Percentiles rank a stretch among this genome's conserved stretches.
Conservation (phyloP, 2,888 invertebrate genomes). For the Brachyptera putata region DNA sequence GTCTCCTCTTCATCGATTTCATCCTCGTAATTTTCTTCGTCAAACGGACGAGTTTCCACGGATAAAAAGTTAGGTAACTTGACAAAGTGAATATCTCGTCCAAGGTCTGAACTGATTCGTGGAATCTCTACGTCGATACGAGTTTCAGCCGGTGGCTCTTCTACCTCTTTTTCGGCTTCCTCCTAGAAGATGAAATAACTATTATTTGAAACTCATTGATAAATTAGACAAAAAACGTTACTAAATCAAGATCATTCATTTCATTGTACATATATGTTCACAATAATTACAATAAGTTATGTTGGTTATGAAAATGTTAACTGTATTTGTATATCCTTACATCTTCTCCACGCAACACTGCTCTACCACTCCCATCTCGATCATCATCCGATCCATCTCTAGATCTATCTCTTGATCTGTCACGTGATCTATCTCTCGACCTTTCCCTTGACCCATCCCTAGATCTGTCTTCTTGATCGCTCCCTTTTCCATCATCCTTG, state of each 20-base stretch:
- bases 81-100: slow-evolving; percentile 90
- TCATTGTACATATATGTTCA: too few species aligned
- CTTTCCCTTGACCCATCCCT: slow-evolving; percentile 44
- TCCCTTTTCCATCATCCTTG: slow-evolving; percentile 42
- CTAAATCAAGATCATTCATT: too few species aligned
- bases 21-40: slow-evolving; percentile 91
- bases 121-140: slow-evolving; percentile 96
- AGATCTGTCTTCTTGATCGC: slow-evolving; percentile 38
- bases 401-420: slow-evolving; percentile 42
- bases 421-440: slow-evolving; percentile 50
- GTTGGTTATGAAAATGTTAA: too few species aligned
- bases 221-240: too few species aligned
- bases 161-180: slow-evolving; percentile 60
- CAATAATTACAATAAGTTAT: too few species aligned
- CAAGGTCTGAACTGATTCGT: slow-evolving; percentile 87
- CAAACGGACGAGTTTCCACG: slow-evolving; percentile 95
- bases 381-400: slow-evolving; percentile 46
- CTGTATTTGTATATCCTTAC: slow-evolving; percentile 36
- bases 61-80: slow-evolving; percentile 98
- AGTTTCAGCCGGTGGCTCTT: slow-evolving; percentile 83
- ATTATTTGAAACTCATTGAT: too few species aligned
- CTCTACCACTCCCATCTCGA: slow-evolving; percentile 40
- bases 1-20: slow-evolving; percentile 99
- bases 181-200: background rate
- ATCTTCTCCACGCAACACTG: slow-evolving; percentile 42